A percentile compares a stretch with the other conserved stretches of the same genome.
Evolutionary conservation across 2,113 vertebrate species (phyloP).

Genomic region (Corythoichthys haematopterus): DNA sequence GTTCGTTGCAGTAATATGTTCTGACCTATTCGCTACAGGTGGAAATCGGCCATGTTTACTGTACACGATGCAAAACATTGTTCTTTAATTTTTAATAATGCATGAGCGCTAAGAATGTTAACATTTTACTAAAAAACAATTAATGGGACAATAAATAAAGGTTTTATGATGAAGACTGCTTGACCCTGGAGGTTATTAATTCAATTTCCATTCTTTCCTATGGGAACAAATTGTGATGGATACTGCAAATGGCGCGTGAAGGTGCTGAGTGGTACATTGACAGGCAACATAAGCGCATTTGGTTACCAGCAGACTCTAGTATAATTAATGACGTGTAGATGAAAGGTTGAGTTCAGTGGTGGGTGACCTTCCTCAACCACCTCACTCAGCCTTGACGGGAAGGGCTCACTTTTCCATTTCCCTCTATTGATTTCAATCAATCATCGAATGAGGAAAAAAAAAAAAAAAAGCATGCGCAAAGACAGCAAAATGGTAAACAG

Average conservation of each 20-base stretch:
- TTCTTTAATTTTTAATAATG: background rate
- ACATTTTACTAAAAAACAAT: background rate
- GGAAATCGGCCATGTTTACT: no score
- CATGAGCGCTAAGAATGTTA: background rate
- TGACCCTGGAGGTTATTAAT: background rate
- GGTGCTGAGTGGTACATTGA: slow-evolving; percentile 2
- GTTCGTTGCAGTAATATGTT: no score
- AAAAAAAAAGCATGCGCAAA: slow-evolving; percentile 1
- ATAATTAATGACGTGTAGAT: slow-evolving; percentile 54
- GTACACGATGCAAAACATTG: no score
- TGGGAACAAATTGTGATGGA: background rate
- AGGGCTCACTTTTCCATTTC: slow-evolving; percentile 44
- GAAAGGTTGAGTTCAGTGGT: slow-evolving; percentile 57
- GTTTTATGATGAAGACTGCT: background rate
- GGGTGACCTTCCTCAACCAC: slow-evolving; percentile 52
- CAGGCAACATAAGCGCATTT: slow-evolving; percentile 2
- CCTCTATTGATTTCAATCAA: slow-evolving; percentile 54
- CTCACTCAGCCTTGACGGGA: slow-evolving; percentile 48
- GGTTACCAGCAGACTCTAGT: slow-evolving; percentile 20
- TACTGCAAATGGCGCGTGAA: background rate
- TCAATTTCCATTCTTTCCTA: background rate
- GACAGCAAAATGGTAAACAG: slow-evolving; percentile 12
- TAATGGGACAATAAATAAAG: background rate
- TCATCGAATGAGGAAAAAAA: slow-evolving; percentile 16
- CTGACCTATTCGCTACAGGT: no score